Conservation (phyloP, 2,888 invertebrate species). For the Sinotaia quadrata region DNA sequence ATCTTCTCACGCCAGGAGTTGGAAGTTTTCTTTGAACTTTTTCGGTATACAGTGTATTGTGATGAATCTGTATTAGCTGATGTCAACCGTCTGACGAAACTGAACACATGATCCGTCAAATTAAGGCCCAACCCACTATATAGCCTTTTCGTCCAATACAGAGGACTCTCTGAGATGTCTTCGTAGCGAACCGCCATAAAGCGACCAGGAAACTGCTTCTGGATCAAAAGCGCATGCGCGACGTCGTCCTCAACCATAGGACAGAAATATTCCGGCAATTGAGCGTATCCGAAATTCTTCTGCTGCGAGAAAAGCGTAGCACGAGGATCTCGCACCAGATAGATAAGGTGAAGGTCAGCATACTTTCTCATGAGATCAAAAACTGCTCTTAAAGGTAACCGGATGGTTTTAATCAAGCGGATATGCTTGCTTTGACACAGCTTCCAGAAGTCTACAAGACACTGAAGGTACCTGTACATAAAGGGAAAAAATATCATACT, state of each 20-base stretch:
- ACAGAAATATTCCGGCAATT: not conserved
- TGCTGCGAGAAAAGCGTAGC: slow-evolving; percentile 16
- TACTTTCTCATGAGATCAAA: slow-evolving; percentile 7
- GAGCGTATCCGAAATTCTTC: slow-evolving; percentile 9
- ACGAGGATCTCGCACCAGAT: slow-evolving; percentile 24
- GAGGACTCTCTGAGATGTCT: slow-evolving; percentile 16
- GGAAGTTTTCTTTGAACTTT: slow-evolving; percentile 1
- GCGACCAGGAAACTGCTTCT: slow-evolving; percentile 9
- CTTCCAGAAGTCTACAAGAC: slow-evolving; percentile 21
- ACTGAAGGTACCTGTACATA: slow-evolving; percentile 30
- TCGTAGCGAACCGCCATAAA: slow-evolving; percentile 19
- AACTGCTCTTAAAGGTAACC: slow-evolving; percentile 13
- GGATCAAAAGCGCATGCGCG: slow-evolving; percentile 10
- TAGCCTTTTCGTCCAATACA: slow-evolving; percentile 6
- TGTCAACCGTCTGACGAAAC: slow-evolving; percentile 1
- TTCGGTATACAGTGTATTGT: slow-evolving; percentile 1
- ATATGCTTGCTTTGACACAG: not conserved
- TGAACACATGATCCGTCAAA: slow-evolving; percentile 1
- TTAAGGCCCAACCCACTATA: not conserved
- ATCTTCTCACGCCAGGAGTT: slow-evolving; percentile 5
- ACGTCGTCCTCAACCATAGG: slow-evolving; percentile 14
- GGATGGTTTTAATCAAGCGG: slow-evolving; percentile 4
- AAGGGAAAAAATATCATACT: too few relatives aligned
- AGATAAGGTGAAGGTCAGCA: slow-evolving; percentile 15
- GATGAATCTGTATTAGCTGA: not conserved